Percentiles rank a stretch among this genome's conserved stretches.
Conservation (phyloP, 2,113 vertebrate species). For the Dinomys branickii region DNA sequence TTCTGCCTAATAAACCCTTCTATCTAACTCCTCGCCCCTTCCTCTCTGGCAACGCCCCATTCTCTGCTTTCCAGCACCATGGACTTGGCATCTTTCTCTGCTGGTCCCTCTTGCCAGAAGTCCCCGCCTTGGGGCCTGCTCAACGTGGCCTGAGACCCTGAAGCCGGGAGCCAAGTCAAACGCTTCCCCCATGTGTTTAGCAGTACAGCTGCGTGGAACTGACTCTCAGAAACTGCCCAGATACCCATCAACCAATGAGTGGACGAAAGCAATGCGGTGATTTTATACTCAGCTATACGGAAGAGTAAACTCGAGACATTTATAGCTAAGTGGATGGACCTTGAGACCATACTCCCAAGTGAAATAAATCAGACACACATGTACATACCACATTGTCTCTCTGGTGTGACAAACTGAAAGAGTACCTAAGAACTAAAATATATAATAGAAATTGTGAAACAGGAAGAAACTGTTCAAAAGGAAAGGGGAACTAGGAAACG, state of each 20-base stretch:
- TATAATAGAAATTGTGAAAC: too few relatives aligned
- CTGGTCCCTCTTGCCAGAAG: neutral
- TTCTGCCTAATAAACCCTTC: neutral
- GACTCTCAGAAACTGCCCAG: neutral
- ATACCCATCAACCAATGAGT: neutral
- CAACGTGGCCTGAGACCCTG: neutral
- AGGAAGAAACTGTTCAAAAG: too few relatives aligned
- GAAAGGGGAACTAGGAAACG: too few relatives aligned
- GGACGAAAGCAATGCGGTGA: too few relatives aligned
- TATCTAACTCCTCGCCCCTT: neutral
- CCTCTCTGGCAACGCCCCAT: neutral
- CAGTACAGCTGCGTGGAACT: neutral
- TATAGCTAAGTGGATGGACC: neutral
- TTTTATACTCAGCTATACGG: neutral
- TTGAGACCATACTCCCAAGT: neutral
- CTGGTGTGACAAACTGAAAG: too few relatives aligned
- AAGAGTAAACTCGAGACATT: neutral
- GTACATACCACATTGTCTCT: too few relatives aligned
- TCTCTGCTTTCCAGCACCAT: neutral
- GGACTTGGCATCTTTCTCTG: neutral
- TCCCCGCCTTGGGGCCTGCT: neutral
- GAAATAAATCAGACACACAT: neutral
- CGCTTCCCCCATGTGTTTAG: neutral
- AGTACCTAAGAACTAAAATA: too few relatives aligned
- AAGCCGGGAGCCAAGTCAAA: neutral